These are phyloP conservation scores for Oplegnathus fasciatus DNA, from an alignment of 2,113 vertebrate species.

Conservation along the genomic window DNA sequence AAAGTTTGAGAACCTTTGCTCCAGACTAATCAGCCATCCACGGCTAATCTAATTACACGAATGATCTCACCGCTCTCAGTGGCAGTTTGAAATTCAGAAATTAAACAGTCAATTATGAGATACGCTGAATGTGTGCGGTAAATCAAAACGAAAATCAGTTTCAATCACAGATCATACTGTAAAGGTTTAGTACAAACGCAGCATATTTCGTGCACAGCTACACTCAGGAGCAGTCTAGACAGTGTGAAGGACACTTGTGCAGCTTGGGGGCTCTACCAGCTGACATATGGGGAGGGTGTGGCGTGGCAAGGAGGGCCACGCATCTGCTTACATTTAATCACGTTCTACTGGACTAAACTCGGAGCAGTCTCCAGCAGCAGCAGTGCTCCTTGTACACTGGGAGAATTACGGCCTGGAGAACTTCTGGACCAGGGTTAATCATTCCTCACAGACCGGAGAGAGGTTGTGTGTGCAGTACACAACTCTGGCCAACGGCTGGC, in stretches of 20 bases:
- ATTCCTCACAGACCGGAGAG: constrained; percentile 40
- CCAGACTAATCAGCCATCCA: constrained; percentile 71
- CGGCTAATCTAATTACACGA: constrained; percentile 74
- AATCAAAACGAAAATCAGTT: not conserved
- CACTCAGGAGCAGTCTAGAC: constrained; percentile 42
- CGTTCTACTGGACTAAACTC: constrained; percentile 26
- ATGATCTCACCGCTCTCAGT: constrained; percentile 57
- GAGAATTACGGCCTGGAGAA: constrained; percentile 41
- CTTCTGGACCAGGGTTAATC: constrained; percentile 59
- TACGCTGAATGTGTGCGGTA: not conserved
- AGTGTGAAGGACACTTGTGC: constrained; percentile 64
- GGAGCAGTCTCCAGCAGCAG: constrained; percentile 17
- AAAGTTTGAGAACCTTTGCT: constrained; percentile 75
- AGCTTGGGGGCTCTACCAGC: constrained; percentile 59
- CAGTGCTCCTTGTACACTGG: constrained; percentile 13
- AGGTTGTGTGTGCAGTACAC: constrained; percentile 26
- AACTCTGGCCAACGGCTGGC: constrained; percentile 63
- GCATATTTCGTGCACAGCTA: constrained; percentile 7
- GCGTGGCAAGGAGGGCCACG: constrained; percentile 33
- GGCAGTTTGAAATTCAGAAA: constrained; percentile 43
- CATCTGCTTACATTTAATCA: constrained; percentile 72
- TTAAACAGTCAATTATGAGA: constrained; percentile 5
- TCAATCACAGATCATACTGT: not conserved
- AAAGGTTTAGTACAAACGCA: not conserved
- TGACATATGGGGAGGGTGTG: constrained; percentile 75